phyloP scores from a whole-genome alignment of 2,888 invertebrate genomes.

The Tiliacea aurago region DNA sequence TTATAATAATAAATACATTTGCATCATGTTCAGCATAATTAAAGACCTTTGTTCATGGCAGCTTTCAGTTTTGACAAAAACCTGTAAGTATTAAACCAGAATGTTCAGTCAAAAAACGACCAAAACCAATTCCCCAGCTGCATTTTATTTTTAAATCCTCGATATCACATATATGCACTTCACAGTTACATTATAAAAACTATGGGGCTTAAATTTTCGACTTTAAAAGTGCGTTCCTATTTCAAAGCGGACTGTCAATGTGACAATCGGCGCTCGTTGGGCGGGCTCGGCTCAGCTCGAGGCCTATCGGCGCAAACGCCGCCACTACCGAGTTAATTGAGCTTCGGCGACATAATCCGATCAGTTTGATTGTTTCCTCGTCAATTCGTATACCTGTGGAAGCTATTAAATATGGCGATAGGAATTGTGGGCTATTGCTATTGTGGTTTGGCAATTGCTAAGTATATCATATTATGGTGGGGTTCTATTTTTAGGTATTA shows the following conservation, averaged over 20 bases:
- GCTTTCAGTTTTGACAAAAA: neutral
- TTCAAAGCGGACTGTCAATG: constrained; percentile 44
- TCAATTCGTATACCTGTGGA: constrained; percentile 54
- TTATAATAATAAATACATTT: no score
- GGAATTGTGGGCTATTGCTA: constrained; percentile 43
- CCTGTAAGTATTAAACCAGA: neutral
- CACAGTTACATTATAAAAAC: constrained; percentile 38
- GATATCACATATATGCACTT: constrained; percentile 18
- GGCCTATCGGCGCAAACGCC: constrained; percentile 55
- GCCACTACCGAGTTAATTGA: constrained; percentile 58
- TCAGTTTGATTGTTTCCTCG: constrained; percentile 69
- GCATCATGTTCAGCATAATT: no score
- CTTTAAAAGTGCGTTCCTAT: constrained; percentile 58
- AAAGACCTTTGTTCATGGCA: neutral
- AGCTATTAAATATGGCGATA: constrained; percentile 38
- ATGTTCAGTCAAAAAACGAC: constrained; percentile 16
- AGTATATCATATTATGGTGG: neutral
- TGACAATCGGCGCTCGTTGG: constrained; percentile 35
- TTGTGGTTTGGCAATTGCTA: neutral
- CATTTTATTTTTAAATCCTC: constrained; percentile 24
- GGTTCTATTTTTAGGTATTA: no score
- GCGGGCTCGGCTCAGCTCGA: constrained; percentile 33
- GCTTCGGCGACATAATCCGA: constrained; percentile 65
- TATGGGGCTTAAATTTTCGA: constrained; percentile 63
- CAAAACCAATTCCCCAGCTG: neutral